phyloP scores from a whole-genome alignment of 2,113 vertebrate genomes.

The Furnarius figulus region DNA sequence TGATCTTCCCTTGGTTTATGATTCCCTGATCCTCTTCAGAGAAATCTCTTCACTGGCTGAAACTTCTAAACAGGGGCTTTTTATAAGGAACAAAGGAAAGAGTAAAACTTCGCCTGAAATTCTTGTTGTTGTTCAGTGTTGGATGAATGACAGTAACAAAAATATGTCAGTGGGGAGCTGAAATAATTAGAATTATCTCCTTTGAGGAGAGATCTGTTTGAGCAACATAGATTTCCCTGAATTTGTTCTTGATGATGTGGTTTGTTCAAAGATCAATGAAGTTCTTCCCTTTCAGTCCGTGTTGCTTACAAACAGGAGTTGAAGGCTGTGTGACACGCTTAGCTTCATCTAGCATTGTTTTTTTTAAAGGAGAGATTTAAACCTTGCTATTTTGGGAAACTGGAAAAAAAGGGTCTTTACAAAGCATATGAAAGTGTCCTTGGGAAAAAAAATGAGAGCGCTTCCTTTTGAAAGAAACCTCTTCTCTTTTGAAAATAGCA shows the following conservation, averaged over 20 bases:
- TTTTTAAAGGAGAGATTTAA: neutral
- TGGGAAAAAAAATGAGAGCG: neutral
- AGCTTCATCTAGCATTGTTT: neutral
- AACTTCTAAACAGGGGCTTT: neutral
- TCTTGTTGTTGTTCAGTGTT: neutral
- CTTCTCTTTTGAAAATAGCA: neutral
- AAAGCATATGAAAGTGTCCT: constrained; percentile 37
- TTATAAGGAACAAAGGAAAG: neutral
- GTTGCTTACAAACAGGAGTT: neutral
- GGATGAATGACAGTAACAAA: neutral
- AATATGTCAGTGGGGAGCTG: neutral
- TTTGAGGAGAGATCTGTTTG: neutral
- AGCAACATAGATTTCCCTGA: neutral
- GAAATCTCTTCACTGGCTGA: neutral
- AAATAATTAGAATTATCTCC: neutral
- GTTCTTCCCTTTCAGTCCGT: neutral
- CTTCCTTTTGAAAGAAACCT: neutral
- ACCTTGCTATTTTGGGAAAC: neutral
- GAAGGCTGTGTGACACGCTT: neutral
- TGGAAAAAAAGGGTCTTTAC: neutral
- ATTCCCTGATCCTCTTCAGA: neutral
- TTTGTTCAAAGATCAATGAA: neutral
- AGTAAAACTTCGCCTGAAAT: neutral
- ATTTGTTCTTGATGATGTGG: neutral
- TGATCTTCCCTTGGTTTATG: neutral